Evolutionary conservation across 2,797 vertebrate genomes (phyloP).

Genomic region (Sciurus carolinensis): DNA sequence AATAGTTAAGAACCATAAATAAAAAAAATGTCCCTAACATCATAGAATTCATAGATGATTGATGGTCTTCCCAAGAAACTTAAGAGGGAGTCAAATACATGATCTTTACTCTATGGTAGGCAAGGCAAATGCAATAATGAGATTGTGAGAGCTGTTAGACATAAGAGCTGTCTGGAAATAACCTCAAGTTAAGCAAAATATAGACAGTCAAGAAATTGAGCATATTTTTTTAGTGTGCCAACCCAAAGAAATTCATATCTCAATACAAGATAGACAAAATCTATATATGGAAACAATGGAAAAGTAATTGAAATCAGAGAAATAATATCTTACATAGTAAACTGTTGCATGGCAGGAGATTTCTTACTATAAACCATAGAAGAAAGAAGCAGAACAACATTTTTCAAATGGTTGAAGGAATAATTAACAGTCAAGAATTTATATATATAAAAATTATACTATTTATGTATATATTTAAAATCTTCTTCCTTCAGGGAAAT

Average conservation of each 20-base stretch:
- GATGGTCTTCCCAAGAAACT: background rate
- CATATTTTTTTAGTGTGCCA: background rate
- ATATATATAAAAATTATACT: too few species aligned
- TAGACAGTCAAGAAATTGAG: background rate
- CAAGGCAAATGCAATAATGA: background rate
- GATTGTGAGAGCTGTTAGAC: background rate
- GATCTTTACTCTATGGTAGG: background rate
- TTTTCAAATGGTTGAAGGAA: background rate
- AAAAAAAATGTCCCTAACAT: background rate
- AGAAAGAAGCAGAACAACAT: background rate
- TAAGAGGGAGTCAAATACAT: background rate
- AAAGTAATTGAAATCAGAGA: background rate
- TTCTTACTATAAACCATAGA: background rate
- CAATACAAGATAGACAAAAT: background rate
- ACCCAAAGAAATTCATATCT: background rate
- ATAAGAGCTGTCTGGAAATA: background rate
- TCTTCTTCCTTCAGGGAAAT: background rate
- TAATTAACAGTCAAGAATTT: background rate
- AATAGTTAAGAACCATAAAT: background rate
- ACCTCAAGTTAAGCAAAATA: background rate
- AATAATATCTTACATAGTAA: background rate
- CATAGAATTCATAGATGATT: background rate
- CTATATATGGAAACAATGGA: background rate
- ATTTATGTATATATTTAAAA: too few species aligned
- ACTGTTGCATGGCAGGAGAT: background rate